Base-by-base conservation (phyloP, 2,888 invertebrate genomes). In the Papilio demoleus region DNA sequence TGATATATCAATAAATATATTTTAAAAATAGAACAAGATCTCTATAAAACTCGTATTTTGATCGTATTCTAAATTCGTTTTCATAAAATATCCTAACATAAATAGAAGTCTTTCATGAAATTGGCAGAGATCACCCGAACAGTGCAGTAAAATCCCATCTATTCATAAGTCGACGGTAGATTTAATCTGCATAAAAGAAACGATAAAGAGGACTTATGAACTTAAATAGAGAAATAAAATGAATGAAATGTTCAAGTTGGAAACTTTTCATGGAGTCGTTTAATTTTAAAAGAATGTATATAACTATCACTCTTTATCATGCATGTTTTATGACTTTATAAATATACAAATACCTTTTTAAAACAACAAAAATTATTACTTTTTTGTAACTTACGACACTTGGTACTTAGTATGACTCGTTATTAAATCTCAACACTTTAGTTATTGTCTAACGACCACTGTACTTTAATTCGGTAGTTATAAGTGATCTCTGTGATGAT, bases 401-500 rank as follows among this genome's bases (percentile, higher is more conserved):
- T 3, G 6, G 6, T 31, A 31, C 31, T 31, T 3, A 31, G 31
- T 31, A 31, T 6, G 31, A 31, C 6, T 31, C 6, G 31, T 31
- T 31, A 31, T 31, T 31, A 4, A 31, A 31, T n/a, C n/a, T n/a
- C n/a, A n/a, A n/a, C n/a, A n/a, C n/a, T n/a, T n/a, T n/a, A n/a
- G n/a, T n/a, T n/a, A n/a, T n/a, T n/a, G n/a, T n/a, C n/a, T n/a
- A n/a, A n/a, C n/a, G n/a, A n/a, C n/a, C n/a, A n/a, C n/a, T n/a
- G n/a, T n/a, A n/a, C n/a, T n/a, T n/a, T n/a, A n/a, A n/a, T n/a
- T n/a, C n/a, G n/a, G n/a, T n/a, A n/a, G n/a, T n/a, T n/a, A n/a
- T n/a, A n/a, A n/a, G n/a, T n/a, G n/a, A n/a, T n/a, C n/a, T 12
- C 66, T 66, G 60, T 38, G 47, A 27, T 60, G 27, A 47, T 60